Evolutionary conservation across 2,888 invertebrate species (phyloP).

Genomic region (Ochlodes sylvanus): DNA sequence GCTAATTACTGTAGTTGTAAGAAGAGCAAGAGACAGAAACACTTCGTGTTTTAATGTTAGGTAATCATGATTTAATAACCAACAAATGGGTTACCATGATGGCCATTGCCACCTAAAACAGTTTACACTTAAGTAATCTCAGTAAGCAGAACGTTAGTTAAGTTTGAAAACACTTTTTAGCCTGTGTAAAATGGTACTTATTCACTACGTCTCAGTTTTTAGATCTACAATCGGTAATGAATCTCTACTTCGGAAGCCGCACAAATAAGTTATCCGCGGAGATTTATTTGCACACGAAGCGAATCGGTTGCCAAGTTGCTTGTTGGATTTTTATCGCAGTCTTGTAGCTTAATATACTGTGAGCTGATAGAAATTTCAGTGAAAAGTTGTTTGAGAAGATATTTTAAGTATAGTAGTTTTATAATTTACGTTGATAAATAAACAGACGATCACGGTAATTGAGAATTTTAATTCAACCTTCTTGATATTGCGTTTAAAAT

Average conservation of each 20-base stretch:
- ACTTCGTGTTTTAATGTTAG: too few relatives aligned
- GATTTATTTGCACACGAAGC: constrained; percentile 40
- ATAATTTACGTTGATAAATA: background rate
- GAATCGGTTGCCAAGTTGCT: constrained; percentile 38
- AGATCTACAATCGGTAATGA: constrained; percentile 39
- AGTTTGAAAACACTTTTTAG: constrained; percentile 1
- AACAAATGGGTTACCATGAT: too few relatives aligned
- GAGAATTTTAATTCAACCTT: too few relatives aligned
- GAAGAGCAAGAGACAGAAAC: too few relatives aligned
- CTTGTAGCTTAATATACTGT: constrained; percentile 38
- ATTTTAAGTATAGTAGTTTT: constrained; percentile 1
- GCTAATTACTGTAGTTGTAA: too few relatives aligned
- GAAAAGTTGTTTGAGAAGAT: constrained; percentile 22
- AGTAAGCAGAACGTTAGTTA: background rate
- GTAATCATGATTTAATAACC: too few relatives aligned
- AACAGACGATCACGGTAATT: too few relatives aligned
- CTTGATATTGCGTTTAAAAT: too few relatives aligned
- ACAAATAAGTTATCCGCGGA: constrained; percentile 39
- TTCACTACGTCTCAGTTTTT: constrained; percentile 33
- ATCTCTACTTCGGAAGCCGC: constrained; percentile 39
- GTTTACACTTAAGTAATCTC: background rate
- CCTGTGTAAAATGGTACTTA: constrained; percentile 21
- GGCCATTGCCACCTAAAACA: background rate
- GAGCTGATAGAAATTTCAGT: constrained; percentile 33
- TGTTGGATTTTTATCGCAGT: constrained; percentile 38